Percentiles rank a stretch among this genome's conserved stretches.
phyloP scores from a whole-genome alignment of 2,797 vertebrate species.

The Enteromius anoplus region DNA sequence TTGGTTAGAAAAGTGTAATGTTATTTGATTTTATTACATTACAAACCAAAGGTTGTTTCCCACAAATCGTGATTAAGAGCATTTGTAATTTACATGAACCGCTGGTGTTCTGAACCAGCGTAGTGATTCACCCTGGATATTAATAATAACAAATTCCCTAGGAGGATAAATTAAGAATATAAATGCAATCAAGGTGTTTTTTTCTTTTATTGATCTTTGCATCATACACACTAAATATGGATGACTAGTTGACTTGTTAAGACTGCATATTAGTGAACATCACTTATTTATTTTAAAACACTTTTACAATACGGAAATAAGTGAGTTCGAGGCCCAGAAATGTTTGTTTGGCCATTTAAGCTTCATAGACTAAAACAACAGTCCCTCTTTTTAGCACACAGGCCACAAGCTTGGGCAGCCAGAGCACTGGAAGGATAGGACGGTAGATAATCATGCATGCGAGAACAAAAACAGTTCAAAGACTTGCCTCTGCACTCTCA shows the following conservation, averaged over 20 bases:
- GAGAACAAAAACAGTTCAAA: conserved; percentile 44
- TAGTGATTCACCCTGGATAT: conserved; percentile 20
- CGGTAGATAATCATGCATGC: conserved; percentile 44
- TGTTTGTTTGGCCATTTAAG: conserved; percentile 40
- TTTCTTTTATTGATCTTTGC: conserved; percentile 6
- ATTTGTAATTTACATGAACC: conserved; percentile 27
- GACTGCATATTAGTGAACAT: neutral
- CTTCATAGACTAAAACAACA: conserved; percentile 37
- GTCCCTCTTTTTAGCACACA: neutral
- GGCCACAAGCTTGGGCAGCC: conserved; percentile 26
- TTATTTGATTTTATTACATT: conserved; percentile 22
- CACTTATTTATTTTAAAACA: neutral
- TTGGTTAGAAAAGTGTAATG: conserved; percentile 14
- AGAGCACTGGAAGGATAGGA: conserved; percentile 43
- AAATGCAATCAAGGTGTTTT: conserved; percentile 18
- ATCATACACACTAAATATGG: neutral
- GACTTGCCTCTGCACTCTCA: conserved; percentile 54
- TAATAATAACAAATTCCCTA: neutral
- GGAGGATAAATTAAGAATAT: conserved; percentile 11
- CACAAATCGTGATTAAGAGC: conserved; percentile 15
- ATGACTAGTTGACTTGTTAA: neutral
- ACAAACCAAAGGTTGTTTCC: neutral
- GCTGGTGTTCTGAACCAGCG: conserved; percentile 10
- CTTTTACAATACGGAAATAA: neutral
- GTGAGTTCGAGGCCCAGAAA: neutral